phyloP scores from a whole-genome alignment of 2,113 vertebrate genomes.

The Engraulis encrasicolus region DNA sequence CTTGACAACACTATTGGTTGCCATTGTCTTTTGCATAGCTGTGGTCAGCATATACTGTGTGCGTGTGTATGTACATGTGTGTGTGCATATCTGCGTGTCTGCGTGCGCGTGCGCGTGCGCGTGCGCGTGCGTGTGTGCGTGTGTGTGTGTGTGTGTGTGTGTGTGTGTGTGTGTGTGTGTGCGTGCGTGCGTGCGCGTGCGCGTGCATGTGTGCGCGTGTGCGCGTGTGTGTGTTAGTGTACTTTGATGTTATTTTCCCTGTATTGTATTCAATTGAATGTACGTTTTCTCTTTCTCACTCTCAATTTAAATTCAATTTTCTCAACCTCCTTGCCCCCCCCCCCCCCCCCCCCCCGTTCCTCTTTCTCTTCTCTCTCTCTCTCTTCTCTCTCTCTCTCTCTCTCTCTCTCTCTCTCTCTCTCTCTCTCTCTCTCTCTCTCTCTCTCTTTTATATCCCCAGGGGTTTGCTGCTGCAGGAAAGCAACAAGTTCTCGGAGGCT shows the following conservation, averaged over 20 bases:
- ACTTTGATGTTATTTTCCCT: too few species aligned
- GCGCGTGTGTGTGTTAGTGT: neutral
- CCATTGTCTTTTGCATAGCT: neutral
- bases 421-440: neutral
- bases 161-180: neutral
- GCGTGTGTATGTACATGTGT: neutral
- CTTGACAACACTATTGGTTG: neutral
- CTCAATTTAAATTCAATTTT: too few species aligned
- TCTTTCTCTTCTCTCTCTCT: neutral
- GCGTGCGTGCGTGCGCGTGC: neutral
- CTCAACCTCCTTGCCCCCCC: too few species aligned
- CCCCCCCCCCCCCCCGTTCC: too few species aligned
- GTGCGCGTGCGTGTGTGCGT: neutral
- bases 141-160: neutral
- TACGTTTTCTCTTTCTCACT: too few species aligned
- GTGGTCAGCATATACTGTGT: constrained; percentile 39
- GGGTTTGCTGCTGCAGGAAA: constrained; percentile 95
- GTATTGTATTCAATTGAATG: too few species aligned
- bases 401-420: neutral
- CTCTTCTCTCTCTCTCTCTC: constrained; percentile 41
- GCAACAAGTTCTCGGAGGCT: constrained; percentile 93
- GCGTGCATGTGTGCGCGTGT: neutral
- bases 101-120: too few species aligned
- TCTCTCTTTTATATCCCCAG: constrained; percentile 67
- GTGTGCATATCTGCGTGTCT: neutral